These are phyloP conservation scores for Ctenomys sociabilis DNA, from an alignment of 2,113 vertebrate genomes.

Conservation along the genomic window DNA sequence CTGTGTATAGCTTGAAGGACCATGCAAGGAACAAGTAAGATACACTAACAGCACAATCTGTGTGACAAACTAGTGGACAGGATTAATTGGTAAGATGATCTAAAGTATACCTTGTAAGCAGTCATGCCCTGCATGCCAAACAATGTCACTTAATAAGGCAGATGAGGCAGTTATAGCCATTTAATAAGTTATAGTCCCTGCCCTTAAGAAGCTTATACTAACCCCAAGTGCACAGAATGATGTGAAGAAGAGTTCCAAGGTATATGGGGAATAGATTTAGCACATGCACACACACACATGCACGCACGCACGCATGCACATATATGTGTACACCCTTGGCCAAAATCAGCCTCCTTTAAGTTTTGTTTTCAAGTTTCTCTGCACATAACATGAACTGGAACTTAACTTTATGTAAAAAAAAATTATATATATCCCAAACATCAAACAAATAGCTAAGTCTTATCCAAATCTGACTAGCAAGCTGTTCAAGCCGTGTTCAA, in stretches of 20 bases:
- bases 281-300: too few relatives aligned
- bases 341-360: neutral
- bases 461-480: neutral
- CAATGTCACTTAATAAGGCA: neutral
- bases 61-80: slow-evolving; percentile 13
- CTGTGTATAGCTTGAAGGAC: neutral
- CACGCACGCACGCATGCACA: neutral
- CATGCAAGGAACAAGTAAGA: neutral
- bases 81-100: neutral
- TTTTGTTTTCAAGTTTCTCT: neutral
- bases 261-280: neutral
- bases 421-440: neutral
- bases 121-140: neutral
- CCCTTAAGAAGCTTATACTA: slow-evolving; percentile 37
- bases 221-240: neutral
- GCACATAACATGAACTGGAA: neutral
- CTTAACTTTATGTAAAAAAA: neutral
- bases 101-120: neutral
- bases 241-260: slow-evolving; percentile 26
- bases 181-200: neutral
- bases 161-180: neutral
- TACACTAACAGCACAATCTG: neutral
- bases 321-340: too few relatives aligned
- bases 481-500: neutral
- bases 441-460: neutral